A percentile compares a stretch with the other conserved stretches of the same genome.
Conservation (phyloP, 2,888 invertebrate species). For the Iselma pallidipennis region DNA sequence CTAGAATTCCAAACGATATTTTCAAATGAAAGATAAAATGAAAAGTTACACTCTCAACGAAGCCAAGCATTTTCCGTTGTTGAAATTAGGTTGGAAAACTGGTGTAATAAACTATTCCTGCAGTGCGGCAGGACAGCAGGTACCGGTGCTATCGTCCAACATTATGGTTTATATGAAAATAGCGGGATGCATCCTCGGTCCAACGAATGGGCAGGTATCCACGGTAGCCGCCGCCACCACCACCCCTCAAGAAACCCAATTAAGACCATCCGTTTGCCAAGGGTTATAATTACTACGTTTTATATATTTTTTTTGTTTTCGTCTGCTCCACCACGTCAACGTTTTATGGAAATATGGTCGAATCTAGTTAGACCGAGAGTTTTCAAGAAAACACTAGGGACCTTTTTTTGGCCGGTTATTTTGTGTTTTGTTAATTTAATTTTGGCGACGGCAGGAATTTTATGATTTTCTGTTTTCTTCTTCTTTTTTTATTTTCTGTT, state of each 20-base stretch:
- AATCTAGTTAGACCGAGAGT: neutral
- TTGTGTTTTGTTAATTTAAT: conserved; percentile 2
- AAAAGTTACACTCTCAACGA: neutral
- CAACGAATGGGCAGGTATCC: neutral
- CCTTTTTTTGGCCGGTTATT: neutral
- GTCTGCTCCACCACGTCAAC: neutral
- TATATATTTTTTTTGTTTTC: neutral
- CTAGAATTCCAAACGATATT: neutral
- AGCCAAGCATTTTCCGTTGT: neutral
- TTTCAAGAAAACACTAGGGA: neutral
- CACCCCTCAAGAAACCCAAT: neutral
- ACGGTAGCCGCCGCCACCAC: neutral
- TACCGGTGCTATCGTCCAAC: conserved; percentile 6
- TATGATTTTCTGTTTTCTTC: neutral
- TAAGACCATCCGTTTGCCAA: neutral
- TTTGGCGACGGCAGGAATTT: conserved; percentile 3
- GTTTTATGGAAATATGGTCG: conserved; percentile 1
- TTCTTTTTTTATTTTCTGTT: neutral
- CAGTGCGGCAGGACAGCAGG: conserved; percentile 29
- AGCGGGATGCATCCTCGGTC: neutral
- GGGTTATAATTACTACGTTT: neutral
- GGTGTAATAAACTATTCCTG: conserved; percentile 32
- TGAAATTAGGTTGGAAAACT: conserved; percentile 51
- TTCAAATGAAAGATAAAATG: neutral
- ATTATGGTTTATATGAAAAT: conserved; percentile 11